Conservation (phyloP, 2,888 invertebrate genomes). For the Trissolcus japonicus region DNA sequence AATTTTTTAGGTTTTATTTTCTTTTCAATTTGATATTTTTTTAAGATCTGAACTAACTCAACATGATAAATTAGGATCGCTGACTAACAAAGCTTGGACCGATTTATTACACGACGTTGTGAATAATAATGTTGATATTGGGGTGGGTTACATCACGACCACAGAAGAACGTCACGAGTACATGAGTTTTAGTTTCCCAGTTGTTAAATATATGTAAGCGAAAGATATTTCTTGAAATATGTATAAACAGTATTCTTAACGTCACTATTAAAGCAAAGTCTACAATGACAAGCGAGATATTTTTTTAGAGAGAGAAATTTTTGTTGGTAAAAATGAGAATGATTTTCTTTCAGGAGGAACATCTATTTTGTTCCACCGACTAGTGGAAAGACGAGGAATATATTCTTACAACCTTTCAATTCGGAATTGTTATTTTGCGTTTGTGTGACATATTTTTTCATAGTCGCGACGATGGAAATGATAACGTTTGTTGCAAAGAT, state of each 20-base stretch:
- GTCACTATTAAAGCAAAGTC: neutral
- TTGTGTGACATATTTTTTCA: constrained; percentile 77
- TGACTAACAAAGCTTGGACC: constrained; percentile 80
- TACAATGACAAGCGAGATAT: neutral
- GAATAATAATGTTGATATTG: constrained; percentile 79
- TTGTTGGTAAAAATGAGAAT: neutral
- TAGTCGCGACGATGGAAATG: constrained; percentile 77
- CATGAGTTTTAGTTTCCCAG: constrained; percentile 81
- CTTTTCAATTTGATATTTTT: neutral
- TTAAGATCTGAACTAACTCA: constrained; percentile 67
- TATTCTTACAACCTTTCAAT: constrained; percentile 81
- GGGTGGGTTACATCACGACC: constrained; percentile 80
- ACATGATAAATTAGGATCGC: constrained; percentile 72
- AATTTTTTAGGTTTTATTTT: too few relatives aligned
- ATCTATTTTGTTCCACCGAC: constrained; percentile 82
- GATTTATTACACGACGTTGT: constrained; percentile 80
- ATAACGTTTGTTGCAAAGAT: constrained; percentile 75
- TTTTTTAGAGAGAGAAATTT: neutral
- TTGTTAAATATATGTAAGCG: constrained; percentile 80
- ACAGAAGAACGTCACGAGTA: constrained; percentile 78
- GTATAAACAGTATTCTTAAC: neutral
- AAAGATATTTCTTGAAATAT: neutral
- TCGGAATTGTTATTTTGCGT: constrained; percentile 78
- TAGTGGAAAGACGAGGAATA: constrained; percentile 80
- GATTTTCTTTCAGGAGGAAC: constrained; percentile 77